phyloP scores from a whole-genome alignment of 2,888 invertebrate genomes.

The Polymixis flavicincta region DNA sequence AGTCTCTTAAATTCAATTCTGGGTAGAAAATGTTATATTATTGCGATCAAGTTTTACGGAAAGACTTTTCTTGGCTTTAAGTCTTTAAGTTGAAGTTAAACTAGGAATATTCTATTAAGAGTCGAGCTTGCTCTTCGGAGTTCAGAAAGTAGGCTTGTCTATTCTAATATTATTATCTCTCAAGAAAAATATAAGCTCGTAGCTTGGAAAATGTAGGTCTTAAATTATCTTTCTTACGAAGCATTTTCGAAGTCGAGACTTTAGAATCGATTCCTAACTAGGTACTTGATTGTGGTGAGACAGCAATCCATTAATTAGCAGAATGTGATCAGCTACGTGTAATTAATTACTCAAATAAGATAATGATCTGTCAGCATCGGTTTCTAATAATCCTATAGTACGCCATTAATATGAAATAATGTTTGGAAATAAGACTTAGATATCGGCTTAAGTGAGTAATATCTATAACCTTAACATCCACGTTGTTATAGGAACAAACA shows the following conservation, averaged over 20 bases:
- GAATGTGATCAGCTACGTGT: constrained; percentile 16
- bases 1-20: constrained; percentile 28
- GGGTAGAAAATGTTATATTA: constrained; percentile 27
- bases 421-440: neutral
- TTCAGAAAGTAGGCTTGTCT: constrained; percentile 55
- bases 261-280: constrained; percentile 14
- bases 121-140: constrained; percentile 56
- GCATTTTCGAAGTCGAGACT: neutral
- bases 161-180: constrained; percentile 41
- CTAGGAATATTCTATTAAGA: constrained; percentile 64
- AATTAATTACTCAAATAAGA: constrained; percentile 43
- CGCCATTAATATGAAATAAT: constrained; percentile 19
- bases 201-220: constrained; percentile 16
- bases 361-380: constrained; percentile 36
- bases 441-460: neutral
- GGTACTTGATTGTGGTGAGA: constrained; percentile 15
- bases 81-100: constrained; percentile 57
- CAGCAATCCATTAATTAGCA: constrained; percentile 47
- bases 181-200: constrained; percentile 26
- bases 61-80: constrained; percentile 48
- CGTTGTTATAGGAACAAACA: neutral
- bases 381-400: constrained; percentile 18
- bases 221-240: constrained; percentile 10
- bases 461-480: neutral
- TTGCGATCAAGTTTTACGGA: constrained; percentile 39